Evolutionary conservation across 2,113 vertebrate species (phyloP), one percentile per base, ranked within the genome.

Genomic region (Leucopsar rothschildi): DNA sequence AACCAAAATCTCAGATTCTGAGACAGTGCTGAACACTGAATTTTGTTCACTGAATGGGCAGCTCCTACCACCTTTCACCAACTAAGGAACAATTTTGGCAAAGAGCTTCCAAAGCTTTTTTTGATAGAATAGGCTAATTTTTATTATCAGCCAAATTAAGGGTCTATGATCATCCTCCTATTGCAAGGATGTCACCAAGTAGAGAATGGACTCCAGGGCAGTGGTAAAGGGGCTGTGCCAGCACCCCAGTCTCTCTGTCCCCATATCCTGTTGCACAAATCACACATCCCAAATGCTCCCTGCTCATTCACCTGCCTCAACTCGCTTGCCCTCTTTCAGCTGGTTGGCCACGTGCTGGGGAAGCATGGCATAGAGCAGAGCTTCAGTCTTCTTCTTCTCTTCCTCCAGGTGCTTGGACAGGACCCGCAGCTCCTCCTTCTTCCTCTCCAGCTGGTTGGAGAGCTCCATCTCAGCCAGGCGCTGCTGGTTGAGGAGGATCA

Each of bases 401-500:
- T 98, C 98, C 88, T 98, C 98, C 78, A 98, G 95, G 80, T 98
- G 97, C 84, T 98, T 98, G 0, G 98, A 98, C 45, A 98, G 85
- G 44, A 98, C 92, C 39, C 97, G 78, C 53, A 98, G 96, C 40
- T 98, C 98, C 61, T 98, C 98, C 81, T 98, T 98, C 93, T 98
- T 98, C 82, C 98, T 98, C 96, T 98, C 98, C 75, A 98, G 96
- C 97, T 98, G 98, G 93, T 97, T 98, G 9, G 98, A 98, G 59
- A 98, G 97, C 95, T 98, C 98, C 81, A 98, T 98, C 88, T 98
- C 98, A 0, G 98, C 98, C 94, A 98, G 86, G 1, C 98, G 90
- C 95, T 98, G 98, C 95, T 98, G 98, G 15, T 98, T 98, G 75
- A 98, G 98, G 9, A 98, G 98, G 50, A 98, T 98, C 76, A 98